phyloP scores from a whole-genome alignment of 2,888 invertebrate species.

The Scrobipalpa costella region DNA sequence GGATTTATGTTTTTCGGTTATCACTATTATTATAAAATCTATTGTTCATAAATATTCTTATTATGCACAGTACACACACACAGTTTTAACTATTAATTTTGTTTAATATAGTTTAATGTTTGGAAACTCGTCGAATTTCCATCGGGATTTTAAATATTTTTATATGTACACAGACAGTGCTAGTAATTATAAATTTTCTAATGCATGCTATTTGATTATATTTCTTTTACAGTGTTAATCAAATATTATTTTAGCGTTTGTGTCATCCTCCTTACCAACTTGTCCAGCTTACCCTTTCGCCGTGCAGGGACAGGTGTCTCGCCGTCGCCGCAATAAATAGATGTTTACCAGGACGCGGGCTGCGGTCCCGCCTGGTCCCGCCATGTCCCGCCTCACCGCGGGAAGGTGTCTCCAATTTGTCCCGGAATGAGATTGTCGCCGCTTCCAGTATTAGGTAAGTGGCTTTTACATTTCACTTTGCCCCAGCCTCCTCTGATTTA shows the following conservation, averaged over 20 bases:
- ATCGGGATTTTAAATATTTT: no score
- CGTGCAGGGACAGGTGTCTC: constrained; percentile 66
- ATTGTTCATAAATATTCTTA: no score
- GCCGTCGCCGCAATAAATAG: constrained; percentile 70
- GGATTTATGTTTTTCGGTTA: no score
- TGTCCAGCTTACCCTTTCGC: constrained; percentile 4
- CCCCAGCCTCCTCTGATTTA: constrained; percentile 44
- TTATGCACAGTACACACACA: no score
- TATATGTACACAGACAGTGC: no score
- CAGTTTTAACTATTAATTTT: no score
- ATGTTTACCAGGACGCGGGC: constrained; percentile 65
- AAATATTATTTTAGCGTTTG: neutral
- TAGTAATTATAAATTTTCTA: no score
- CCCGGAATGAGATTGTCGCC: constrained; percentile 76
- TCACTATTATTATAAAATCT: no score
- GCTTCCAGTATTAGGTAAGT: constrained; percentile 73
- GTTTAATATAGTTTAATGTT: no score
- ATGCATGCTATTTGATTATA: no score
- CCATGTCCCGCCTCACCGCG: constrained; percentile 40
- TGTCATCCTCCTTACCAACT: neutral
- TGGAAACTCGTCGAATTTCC: no score
- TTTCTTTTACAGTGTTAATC: neutral
- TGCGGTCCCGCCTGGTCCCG: constrained; percentile 45
- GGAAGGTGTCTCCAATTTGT: constrained; percentile 79
- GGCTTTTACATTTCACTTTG: constrained; percentile 75